These are phyloP conservation scores for Lepus timidus DNA, from an alignment of 2,113 vertebrate species.

Conservation along the genomic window DNA sequence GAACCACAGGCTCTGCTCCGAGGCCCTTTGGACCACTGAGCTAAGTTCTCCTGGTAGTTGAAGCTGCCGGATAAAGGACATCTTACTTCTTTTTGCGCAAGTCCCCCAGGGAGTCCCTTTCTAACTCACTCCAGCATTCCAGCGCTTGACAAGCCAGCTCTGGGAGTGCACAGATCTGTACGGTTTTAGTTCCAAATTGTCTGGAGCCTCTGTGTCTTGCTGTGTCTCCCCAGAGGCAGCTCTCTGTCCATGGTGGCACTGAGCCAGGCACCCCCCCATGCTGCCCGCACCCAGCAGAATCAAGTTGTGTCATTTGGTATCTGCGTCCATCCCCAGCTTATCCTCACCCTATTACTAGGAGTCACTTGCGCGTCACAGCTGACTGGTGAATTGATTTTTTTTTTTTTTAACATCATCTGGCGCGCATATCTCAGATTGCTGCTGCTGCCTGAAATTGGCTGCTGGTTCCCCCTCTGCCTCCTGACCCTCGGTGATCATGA, in stretches of 20 bases:
- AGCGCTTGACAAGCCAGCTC: neutral
- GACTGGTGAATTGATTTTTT: slow-evolving; percentile 80
- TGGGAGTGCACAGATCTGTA: neutral
- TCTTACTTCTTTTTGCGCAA: neutral
- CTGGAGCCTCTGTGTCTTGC: neutral
- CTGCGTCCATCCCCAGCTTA: neutral
- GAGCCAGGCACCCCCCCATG: fast-evolving
- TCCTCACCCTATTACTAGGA: slow-evolving; percentile 73
- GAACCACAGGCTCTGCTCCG: neutral
- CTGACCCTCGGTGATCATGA: slow-evolving; percentile 84
- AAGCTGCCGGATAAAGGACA: neutral
- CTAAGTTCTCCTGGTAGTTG: neutral
- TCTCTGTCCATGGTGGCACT: neutral
- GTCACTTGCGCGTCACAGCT: slow-evolving; percentile 74
- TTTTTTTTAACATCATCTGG: slow-evolving; percentile 65
- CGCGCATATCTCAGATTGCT: slow-evolving; percentile 78
- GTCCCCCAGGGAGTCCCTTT: neutral
- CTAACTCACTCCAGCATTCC: neutral
- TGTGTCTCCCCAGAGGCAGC: neutral
- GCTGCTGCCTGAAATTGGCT: slow-evolving; percentile 84
- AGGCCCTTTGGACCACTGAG: neutral
- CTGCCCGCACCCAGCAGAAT: fast-evolving
- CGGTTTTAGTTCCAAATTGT: neutral
- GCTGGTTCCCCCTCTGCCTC: slow-evolving; percentile 79
- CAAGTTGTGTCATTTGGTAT: neutral